Evolutionary conservation across 2,888 invertebrate genomes (phyloP).

Genomic region (Electrophaes corylata): DNA sequence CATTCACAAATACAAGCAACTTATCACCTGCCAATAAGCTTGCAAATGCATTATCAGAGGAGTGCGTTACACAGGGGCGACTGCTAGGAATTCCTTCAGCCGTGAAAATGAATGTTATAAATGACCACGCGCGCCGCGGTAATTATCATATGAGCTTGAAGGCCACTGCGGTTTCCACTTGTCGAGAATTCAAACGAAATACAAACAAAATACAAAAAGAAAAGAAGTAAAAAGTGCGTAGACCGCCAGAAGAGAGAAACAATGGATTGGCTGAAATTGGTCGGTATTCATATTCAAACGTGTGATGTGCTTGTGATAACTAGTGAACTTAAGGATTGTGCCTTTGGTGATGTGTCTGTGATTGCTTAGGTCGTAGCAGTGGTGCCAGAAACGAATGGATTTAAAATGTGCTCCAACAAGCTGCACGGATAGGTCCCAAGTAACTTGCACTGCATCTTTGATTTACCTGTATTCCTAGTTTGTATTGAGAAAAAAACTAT

Average conservation of each 20-base stretch:
- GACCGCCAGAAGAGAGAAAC: slow-evolving; percentile 51
- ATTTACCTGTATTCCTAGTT: background rate
- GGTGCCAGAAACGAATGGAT: slow-evolving; percentile 26
- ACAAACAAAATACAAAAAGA: slow-evolving; percentile 42
- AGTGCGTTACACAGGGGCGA: slow-evolving; percentile 28
- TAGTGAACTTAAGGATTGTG: slow-evolving; percentile 48
- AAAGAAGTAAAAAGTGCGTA: slow-evolving; percentile 38
- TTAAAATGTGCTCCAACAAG: slow-evolving; percentile 1
- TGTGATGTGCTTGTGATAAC: slow-evolving; percentile 50
- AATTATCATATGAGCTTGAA: slow-evolving; percentile 79
- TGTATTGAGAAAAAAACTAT: no score
- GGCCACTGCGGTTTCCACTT: slow-evolving; percentile 68
- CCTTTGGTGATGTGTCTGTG: slow-evolving; percentile 35
- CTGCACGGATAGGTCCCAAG: slow-evolving; percentile 17
- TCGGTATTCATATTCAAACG: slow-evolving; percentile 63
- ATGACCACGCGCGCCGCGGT: slow-evolving; percentile 70
- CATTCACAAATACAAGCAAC: background rate
- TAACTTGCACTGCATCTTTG: slow-evolving; percentile 5
- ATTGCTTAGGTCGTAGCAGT: slow-evolving; percentile 1
- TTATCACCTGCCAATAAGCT: slow-evolving; percentile 3
- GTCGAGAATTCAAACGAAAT: slow-evolving; percentile 44
- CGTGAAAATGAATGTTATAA: slow-evolving; percentile 85
- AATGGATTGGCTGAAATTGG: slow-evolving; percentile 84
- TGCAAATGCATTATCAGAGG: slow-evolving; percentile 5
- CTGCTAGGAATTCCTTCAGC: slow-evolving; percentile 65